A percentile compares a stretch with the other conserved stretches of the same genome.
Conservation (phyloP, 64 coral and sea anemone species). For the Pocillopora verrucosa region DNA sequence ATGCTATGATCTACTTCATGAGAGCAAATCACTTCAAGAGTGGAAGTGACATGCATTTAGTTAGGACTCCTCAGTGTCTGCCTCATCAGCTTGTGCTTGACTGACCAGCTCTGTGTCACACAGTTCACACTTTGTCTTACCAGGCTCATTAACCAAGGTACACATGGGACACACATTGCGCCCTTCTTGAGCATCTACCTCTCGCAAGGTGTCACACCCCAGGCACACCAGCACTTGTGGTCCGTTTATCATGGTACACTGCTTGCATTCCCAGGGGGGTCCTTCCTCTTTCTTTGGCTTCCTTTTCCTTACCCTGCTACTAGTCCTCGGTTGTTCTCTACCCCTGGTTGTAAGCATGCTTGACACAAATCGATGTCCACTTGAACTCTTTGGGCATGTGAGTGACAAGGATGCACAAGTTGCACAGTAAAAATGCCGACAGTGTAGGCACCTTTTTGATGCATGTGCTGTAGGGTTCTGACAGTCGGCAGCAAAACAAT, state of each 20-base stretch:
- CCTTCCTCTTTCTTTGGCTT: constrained; percentile 8
- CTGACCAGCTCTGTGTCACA: constrained; percentile 65
- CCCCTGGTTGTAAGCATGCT: not conserved
- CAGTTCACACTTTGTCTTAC: constrained; percentile 82
- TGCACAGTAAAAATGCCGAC: constrained; percentile 53
- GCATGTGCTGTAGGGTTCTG: constrained; percentile 33
- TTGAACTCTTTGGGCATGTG: constrained; percentile 49
- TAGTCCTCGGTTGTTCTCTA: not conserved
- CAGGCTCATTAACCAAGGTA: constrained; percentile 89
- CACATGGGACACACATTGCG: constrained; percentile 84
- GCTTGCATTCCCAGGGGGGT: constrained; percentile 68
- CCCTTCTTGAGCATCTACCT: constrained; percentile 51
- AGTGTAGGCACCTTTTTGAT: constrained; percentile 59
- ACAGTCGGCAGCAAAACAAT: constrained; percentile 64
- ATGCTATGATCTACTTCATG: too few relatives aligned
- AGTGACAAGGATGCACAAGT: constrained; percentile 48
- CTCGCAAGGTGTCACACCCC: constrained; percentile 68
- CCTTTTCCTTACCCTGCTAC: not conserved
- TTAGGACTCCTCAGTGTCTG: not conserved
- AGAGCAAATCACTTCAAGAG: not conserved
- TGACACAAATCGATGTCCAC: constrained; percentile 51
- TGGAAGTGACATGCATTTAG: too few relatives aligned
- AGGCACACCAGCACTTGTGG: constrained; percentile 70
- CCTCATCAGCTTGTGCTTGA: not conserved
- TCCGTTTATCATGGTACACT: constrained; percentile 84